A percentile compares a stretch with the other conserved stretches of the same genome.
Conservation (phyloP, 2,797 vertebrate species). For the Dendrocincla fuliginosa region DNA sequence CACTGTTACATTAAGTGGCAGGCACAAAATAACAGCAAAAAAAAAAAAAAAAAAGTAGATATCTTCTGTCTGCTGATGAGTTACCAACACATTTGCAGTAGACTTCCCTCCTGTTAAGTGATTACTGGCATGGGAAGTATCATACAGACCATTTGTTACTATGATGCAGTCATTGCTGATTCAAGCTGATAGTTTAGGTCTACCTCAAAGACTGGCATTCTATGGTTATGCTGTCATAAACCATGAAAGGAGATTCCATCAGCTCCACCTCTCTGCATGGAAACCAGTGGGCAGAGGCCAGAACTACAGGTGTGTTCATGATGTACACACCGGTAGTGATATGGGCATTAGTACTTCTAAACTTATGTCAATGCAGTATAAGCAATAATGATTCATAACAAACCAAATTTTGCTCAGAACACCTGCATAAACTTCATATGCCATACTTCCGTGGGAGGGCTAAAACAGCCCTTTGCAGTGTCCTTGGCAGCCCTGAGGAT, state of each 20-base stretch:
- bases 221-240: accelerated
- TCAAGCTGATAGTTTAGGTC: accelerated
- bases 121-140: background rate
- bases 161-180: background rate
- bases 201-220: background rate
- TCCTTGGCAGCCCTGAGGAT: background rate
- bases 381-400: accelerated
- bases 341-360: background rate
- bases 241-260: background rate
- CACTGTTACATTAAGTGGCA: background rate
- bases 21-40: background rate
- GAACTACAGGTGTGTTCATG: no score
- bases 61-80: background rate
- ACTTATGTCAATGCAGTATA: background rate
- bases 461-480: background rate
- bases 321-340: background rate
- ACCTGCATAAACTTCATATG: background rate
- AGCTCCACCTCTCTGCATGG: background rate
- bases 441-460: accelerated
- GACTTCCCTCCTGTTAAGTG: background rate
- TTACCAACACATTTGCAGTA: background rate
- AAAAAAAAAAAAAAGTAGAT: background rate
- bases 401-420: background rate
- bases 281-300: background rate
- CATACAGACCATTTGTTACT: background rate